Conservation (phyloP, 2,113 vertebrate genomes). For the Lepus americanus region DNA sequence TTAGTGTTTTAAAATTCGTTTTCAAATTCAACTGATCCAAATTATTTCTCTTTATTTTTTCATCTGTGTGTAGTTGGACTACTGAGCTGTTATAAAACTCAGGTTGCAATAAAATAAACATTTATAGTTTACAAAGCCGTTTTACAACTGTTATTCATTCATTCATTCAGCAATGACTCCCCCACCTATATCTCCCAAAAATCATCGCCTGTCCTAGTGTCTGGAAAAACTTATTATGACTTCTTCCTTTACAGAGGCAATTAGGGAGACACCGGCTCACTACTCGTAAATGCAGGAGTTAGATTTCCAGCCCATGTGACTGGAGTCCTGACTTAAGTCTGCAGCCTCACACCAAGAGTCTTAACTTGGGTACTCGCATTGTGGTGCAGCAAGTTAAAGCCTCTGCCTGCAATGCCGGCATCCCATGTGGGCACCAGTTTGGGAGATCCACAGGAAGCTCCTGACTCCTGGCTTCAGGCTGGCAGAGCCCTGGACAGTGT, state of each 20-base stretch:
- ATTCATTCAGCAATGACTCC: constrained; percentile 30
- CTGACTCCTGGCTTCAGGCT: too few species aligned
- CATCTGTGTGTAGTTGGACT: not conserved
- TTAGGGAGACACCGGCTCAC: not conserved
- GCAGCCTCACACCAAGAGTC: constrained; percentile 1
- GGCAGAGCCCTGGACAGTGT: too few species aligned
- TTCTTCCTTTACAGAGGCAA: constrained; percentile 3
- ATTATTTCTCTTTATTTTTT: not conserved
- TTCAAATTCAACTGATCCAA: constrained; percentile 24
- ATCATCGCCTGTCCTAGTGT: not conserved
- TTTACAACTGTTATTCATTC: constrained; percentile 30
- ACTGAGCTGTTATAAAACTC: constrained; percentile 29
- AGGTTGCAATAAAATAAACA: constrained; percentile 32
- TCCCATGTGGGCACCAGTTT: too few species aligned
- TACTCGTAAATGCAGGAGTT: not conserved
- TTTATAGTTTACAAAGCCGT: constrained; percentile 46
- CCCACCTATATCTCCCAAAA: not conserved
- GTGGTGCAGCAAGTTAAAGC: too few species aligned
- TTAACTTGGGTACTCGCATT: not conserved
- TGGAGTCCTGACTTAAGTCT: not conserved
- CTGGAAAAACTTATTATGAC: constrained; percentile 15
- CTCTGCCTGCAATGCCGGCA: too few species aligned
- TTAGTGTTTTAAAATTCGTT: constrained; percentile 45
- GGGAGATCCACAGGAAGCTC: too few species aligned
- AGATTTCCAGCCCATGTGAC: not conserved